These are phyloP conservation scores for Melanaphis sacchari DNA, from an alignment of 1,140 invertebrate genomes.

Conservation along the genomic window DNA sequence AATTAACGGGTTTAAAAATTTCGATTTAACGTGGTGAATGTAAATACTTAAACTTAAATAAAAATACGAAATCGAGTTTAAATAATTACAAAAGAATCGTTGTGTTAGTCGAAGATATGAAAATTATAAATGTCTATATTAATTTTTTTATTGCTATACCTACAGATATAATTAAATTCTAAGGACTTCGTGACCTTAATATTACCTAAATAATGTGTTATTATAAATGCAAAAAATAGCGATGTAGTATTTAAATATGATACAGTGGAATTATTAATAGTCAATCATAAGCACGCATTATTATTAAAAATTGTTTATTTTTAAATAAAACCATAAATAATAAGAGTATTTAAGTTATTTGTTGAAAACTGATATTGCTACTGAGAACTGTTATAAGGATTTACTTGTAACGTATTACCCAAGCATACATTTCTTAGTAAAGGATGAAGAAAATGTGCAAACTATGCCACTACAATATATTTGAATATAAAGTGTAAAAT, in stretches of 20 bases:
- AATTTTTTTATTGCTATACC: background rate
- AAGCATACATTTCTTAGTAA: background rate
- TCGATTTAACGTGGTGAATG: rapidly evolving
- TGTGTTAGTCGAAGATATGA: no score
- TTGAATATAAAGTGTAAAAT: no score
- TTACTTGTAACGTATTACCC: background rate
- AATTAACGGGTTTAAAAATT: background rate
- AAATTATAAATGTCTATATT: no score
- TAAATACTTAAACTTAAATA: no score
- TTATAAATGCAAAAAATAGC: no score
- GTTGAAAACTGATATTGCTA: background rate
- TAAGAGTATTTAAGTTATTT: background rate
- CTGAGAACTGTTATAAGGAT: background rate
- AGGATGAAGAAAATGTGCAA: background rate
- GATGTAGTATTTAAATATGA: no score
- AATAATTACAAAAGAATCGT: background rate
- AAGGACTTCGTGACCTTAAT: no score
- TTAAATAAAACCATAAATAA: background rate
- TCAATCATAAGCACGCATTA: background rate
- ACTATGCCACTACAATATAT: background rate
- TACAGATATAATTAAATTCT: background rate
- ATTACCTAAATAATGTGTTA: no score
- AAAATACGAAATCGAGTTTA: no score
- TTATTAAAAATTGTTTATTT: background rate
- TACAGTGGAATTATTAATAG: background rate